A percentile compares a stretch with the other conserved stretches of the same genome.
phyloP scores from a whole-genome alignment of 2,797 vertebrate species.

The Leucoraja ocellata region DNA sequence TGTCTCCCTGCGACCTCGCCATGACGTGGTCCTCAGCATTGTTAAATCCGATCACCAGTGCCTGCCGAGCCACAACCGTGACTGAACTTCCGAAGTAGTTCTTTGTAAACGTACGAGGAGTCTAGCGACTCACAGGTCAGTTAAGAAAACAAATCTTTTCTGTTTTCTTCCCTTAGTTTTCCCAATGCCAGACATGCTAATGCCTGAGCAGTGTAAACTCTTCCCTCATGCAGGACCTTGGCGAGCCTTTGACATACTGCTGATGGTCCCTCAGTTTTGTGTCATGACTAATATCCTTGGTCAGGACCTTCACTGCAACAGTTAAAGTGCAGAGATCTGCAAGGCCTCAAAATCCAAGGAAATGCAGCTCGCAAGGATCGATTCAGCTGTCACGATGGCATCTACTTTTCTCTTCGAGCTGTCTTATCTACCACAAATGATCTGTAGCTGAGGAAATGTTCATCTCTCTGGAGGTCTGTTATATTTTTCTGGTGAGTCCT shows the following conservation, averaged over 20 bases:
- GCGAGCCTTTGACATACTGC: not conserved
- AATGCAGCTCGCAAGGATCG: not conserved
- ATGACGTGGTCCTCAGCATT: not conserved
- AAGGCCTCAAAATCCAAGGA: not conserved
- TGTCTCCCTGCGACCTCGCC: not conserved
- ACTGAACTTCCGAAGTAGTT: not conserved
- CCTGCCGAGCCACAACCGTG: not conserved
- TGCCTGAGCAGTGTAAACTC: no score
- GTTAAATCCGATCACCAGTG: not conserved
- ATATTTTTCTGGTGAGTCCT: not conserved
- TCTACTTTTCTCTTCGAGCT: not conserved
- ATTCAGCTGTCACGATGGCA: not conserved
- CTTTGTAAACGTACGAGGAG: no score
- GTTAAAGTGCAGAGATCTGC: not conserved
- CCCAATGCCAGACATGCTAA: not conserved
- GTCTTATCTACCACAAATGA: not conserved
- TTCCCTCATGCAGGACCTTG: not conserved
- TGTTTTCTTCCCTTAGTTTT: not conserved
- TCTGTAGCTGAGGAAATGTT: not conserved
- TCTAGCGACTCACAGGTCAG: no score
- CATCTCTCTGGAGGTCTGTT: not conserved
- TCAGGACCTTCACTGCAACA: not conserved
- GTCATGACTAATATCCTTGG: conserved; percentile 4
- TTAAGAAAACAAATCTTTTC: not conserved
- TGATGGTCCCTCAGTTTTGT: not conserved